A percentile compares a stretch with the other conserved stretches of the same genome.
phyloP scores from a whole-genome alignment of 35 echinoderm and acorn worm genomes.

The Anneissia japonica region DNA sequence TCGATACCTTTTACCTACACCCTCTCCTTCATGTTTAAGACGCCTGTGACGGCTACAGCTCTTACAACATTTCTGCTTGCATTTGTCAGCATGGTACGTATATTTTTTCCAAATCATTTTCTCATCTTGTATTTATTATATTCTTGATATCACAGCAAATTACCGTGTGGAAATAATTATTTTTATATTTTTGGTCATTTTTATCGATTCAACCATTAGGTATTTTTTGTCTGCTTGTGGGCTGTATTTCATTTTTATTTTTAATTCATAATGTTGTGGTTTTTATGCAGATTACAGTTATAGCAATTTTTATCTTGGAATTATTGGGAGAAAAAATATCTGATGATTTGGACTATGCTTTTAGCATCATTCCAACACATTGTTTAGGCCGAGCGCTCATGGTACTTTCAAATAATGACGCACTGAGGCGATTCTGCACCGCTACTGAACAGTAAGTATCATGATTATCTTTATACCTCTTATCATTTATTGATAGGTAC shows the following conservation, averaged over 20 bases:
- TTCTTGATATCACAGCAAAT: too few species aligned
- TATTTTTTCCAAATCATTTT: too few species aligned
- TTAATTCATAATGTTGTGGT: too few species aligned
- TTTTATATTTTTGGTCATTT: too few species aligned
- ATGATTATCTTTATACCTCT: neutral
- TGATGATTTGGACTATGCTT: conserved; percentile 58
- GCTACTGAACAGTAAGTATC: conserved; percentile 60
- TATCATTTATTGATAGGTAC: too few species aligned
- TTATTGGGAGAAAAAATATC: conserved; percentile 27
- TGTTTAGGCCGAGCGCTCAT: conserved; percentile 55
- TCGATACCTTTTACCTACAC: conserved; percentile 86
- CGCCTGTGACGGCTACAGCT: conserved; percentile 72
- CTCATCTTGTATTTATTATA: too few species aligned
- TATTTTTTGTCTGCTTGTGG: too few species aligned
- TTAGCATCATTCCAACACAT: conserved; percentile 78
- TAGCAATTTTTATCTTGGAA: conserved; percentile 79
- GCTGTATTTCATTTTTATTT: too few species aligned
- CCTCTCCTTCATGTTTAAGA: conserved; percentile 71
- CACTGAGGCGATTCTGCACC: conserved; percentile 41
- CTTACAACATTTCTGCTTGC: conserved; percentile 56
- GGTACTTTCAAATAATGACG: conserved; percentile 53
- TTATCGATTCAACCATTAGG: too few species aligned
- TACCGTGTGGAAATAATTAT: too few species aligned
- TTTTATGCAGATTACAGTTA: conserved; percentile 40
- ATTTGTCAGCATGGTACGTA: conserved; percentile 83